phyloP scores from a whole-genome alignment of 2,888 invertebrate genomes.

The Nomada ferruginata region DNA sequence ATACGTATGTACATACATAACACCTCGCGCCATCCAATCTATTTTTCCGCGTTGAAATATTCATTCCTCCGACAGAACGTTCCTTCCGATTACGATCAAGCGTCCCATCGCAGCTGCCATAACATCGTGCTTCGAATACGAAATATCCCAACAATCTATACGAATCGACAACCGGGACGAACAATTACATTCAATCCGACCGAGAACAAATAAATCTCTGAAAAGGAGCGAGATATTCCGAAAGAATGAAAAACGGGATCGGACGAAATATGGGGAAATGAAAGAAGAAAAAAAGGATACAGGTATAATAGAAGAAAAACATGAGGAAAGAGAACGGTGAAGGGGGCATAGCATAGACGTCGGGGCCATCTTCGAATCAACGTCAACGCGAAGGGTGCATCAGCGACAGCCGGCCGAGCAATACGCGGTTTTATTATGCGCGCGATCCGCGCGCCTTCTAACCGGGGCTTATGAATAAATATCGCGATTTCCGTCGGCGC shows the following conservation, averaged over 20 bases:
- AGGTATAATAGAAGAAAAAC: neutral
- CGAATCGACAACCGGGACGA: neutral
- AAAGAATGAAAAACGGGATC: too few species aligned
- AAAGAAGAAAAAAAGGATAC: neutral
- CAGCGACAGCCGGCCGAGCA: slow-evolving; percentile 77
- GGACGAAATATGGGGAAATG: neutral
- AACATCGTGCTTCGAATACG: neutral
- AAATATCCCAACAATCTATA: neutral
- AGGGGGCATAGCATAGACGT: slow-evolving; percentile 29
- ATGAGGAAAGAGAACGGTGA: neutral
- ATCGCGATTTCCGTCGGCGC: slow-evolving; percentile 76
- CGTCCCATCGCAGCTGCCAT: neutral
- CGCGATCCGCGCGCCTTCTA: slow-evolving; percentile 64
- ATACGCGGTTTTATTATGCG: slow-evolving; percentile 76
- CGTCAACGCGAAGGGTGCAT: slow-evolving; percentile 45
- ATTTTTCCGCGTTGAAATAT: neutral
- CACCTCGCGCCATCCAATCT: neutral
- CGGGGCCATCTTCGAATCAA: slow-evolving; percentile 49
- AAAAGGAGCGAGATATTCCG: neutral
- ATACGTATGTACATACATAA: neutral
- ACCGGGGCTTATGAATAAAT: slow-evolving; percentile 79
- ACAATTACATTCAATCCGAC: neutral
- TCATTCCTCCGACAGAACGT: slow-evolving; percentile 10
- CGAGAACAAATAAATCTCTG: neutral
- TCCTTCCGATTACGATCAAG: slow-evolving; percentile 13